Base-by-base conservation (phyloP, 2,888 invertebrate genomes). In the Caenorhabditis auriculariae region DNA sequence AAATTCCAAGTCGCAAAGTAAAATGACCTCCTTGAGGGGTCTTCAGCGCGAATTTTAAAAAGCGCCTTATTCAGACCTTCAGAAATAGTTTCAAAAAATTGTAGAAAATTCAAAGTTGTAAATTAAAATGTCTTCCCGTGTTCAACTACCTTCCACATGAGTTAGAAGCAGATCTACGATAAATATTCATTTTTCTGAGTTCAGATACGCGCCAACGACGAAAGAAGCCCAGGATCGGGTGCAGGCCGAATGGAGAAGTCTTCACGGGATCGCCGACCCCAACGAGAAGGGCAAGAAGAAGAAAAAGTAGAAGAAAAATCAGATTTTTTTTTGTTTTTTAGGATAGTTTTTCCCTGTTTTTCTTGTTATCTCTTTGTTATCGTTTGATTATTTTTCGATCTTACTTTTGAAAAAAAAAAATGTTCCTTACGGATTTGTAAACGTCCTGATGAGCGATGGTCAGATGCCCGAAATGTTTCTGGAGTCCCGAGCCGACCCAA, bases 401-500 rank as follows among this genome's bases (percentile, higher is more conserved):
- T n/a, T n/a, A n/a, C n/a, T n/a, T n/a, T n/a, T n/a, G n/a, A n/a
- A n/a, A n/a, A n/a, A n/a, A n/a, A n/a, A n/a, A n/a, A n/a, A n/a
- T n/a, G n/a, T n/a, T n/a, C n/a, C n/a, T 19, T 0, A 63, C 65
- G 4, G 66, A 62, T 21, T 60, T 56, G 38, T 69, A 65, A n/a
- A 69, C 54, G 21, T 69, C 76, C 52, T 77, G 79, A 45, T 66
- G 64, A 2, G 77, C 76, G 47, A 78, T 67, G 3, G 80, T 80
- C 26, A 80, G 51, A 42, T 81, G 80, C 5, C 81, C 81, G 45
- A 74, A 82, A 48, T 81, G 81, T 37, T 76, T 77, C 61, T 81
- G 81, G 5, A 81, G 68, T 9, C 81, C 81, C 7, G 77, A 77
- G 2, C 81, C 81, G 28, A 82, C 69, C 80, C 81, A 80, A 4